A percentile compares a stretch with the other conserved stretches of the same genome.
Conservation (phyloP, 2,113 vertebrate species). For the Serilophus lunatus region DNA sequence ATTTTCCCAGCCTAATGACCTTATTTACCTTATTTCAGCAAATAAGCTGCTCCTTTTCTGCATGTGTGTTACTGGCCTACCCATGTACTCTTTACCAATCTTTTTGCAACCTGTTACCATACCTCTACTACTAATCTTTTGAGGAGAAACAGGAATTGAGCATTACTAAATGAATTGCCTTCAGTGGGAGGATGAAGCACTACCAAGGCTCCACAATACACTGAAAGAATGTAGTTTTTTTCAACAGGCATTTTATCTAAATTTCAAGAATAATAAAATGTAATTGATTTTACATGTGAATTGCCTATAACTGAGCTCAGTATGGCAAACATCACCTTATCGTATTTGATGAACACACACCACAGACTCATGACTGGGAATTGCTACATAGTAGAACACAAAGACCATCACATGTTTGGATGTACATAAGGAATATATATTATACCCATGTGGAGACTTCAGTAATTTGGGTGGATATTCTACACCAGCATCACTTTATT, state of each 20-base stretch:
- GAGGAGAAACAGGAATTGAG: background rate
- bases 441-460: background rate
- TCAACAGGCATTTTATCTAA: background rate
- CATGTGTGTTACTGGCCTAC: background rate
- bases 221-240: background rate
- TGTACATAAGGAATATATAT: background rate
- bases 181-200: background rate
- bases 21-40: background rate
- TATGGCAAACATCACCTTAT: background rate
- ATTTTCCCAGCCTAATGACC: background rate
- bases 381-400: background rate
- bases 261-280: background rate
- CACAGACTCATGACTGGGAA: background rate
- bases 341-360: background rate
- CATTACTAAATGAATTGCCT: background rate
- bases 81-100: background rate
- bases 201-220: background rate
- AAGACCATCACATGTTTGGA: fast-evolving
- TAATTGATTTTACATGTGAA: background rate
- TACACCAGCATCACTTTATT: background rate
- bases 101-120: background rate
- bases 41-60: background rate
- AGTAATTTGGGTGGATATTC: background rate
- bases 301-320: background rate
- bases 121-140: background rate